A percentile compares a stretch with the other conserved stretches of the same genome.
Evolutionary conservation across 2,888 invertebrate genomes (phyloP).

Genomic region (Hemithea aestivaria): DNA sequence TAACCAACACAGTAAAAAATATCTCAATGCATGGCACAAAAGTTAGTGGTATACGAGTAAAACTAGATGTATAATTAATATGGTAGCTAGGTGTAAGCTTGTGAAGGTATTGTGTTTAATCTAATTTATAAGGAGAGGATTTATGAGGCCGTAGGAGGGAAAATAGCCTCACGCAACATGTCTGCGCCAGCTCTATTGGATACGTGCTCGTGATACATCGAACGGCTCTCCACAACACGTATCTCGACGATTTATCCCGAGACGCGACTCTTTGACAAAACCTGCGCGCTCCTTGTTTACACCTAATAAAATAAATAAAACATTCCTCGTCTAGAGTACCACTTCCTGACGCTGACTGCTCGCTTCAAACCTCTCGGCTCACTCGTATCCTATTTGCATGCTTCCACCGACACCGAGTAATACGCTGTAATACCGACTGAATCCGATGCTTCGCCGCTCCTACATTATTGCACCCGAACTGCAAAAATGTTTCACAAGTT

Average conservation of each 20-base stretch:
- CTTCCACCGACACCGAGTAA: slow-evolving; percentile 7
- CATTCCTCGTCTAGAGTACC: slow-evolving; percentile 16
- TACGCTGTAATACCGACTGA: no score
- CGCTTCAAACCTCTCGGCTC: slow-evolving; percentile 20
- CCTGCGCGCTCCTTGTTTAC: slow-evolving; percentile 40
- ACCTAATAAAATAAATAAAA: slow-evolving; percentile 46
- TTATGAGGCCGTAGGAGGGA: slow-evolving; percentile 54
- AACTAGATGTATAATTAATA: no score
- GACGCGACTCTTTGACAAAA: slow-evolving; percentile 44
- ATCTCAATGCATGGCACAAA: no score
- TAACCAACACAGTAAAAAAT: no score
- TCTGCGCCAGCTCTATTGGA: slow-evolving; percentile 56
- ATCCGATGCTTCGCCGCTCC: slow-evolving; percentile 3
- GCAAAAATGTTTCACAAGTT: slow-evolving; percentile 23
- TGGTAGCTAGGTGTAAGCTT: no score
- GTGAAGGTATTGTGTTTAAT: slow-evolving; percentile 50
- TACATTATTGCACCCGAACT: slow-evolving; percentile 24
- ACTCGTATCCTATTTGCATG: slow-evolving; percentile 17
- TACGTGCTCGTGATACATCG: slow-evolving; percentile 59
- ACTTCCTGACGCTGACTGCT: slow-evolving; percentile 14
- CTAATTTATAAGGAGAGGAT: slow-evolving; percentile 64
- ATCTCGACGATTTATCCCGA: slow-evolving; percentile 50
- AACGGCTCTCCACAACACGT: slow-evolving; percentile 53
- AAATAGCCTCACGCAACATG: slow-evolving; percentile 63
- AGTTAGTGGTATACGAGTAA: no score